These are phyloP conservation scores for Whitmania pigra DNA, from an alignment of 1,140 invertebrate genomes.

Conservation along the genomic window DNA sequence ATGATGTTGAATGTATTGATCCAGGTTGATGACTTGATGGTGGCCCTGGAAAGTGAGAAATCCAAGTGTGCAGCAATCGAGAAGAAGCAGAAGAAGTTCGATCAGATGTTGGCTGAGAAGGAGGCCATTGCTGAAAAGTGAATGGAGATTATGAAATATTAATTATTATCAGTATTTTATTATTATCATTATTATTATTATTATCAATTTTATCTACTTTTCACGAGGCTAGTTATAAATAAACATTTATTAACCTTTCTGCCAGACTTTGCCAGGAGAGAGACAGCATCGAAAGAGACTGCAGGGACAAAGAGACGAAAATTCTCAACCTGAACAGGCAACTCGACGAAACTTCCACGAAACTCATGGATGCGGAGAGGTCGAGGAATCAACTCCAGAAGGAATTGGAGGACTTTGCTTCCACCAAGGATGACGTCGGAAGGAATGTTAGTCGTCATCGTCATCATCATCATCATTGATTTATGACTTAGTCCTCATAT, in stretches of 20 bases:
- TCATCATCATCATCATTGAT: constrained; percentile 1
- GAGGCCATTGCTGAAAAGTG: constrained; percentile 61
- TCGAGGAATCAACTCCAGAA: constrained; percentile 66
- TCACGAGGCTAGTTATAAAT: too few species aligned
- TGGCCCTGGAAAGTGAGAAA: constrained; percentile 74
- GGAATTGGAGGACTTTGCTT: constrained; percentile 82
- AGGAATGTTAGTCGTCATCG: constrained; percentile 59
- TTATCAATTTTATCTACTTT: too few species aligned
- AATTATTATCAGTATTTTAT: neutral
- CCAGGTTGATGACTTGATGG: constrained; percentile 43
- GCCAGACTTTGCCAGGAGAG: constrained; percentile 60
- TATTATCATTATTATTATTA: too few species aligned
- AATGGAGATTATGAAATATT: constrained; percentile 6
- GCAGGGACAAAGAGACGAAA: constrained; percentile 87
- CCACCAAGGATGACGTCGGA: constrained; percentile 82
- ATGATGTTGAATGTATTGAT: constrained; percentile 43
- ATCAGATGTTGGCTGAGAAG: constrained; percentile 85
- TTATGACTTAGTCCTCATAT: neutral
- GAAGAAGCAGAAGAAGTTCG: constrained; percentile 97
- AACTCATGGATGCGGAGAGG: constrained; percentile 79
- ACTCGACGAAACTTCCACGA: constrained; percentile 73
- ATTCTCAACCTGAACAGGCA: constrained; percentile 77
- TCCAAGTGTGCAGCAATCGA: constrained; percentile 68
- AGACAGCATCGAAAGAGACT: constrained; percentile 79
- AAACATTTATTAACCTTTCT: neutral